Percentiles rank a stretch among this genome's conserved stretches.
phyloP scores from a whole-genome alignment of 2,797 vertebrate genomes.

The Remorina albescens region DNA sequence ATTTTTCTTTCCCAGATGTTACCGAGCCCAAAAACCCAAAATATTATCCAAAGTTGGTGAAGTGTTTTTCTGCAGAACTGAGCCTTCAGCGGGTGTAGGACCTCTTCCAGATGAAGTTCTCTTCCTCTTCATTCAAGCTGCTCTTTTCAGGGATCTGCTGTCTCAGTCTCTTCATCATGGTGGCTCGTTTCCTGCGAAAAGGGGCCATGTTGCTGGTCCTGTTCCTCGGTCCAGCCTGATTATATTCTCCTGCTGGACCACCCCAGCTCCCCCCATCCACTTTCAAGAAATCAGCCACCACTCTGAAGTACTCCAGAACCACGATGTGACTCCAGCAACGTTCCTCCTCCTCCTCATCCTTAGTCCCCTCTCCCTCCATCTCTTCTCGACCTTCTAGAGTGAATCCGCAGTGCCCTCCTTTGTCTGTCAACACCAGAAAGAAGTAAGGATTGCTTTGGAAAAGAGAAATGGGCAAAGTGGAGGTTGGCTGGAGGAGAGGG shows the following conservation, averaged over 20 bases:
- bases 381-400: conserved; percentile 44
- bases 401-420: conserved; percentile 92
- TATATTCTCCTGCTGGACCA: conserved; percentile 40
- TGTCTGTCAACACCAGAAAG: conserved; percentile 85
- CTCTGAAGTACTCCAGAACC: conserved; percentile 87
- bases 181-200: conserved; percentile 55
- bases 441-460: conserved; percentile 91
- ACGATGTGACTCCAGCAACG: conserved; percentile 87
- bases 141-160: conserved; percentile 31
- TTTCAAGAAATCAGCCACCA: conserved; percentile 87
- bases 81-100: conserved; percentile 87
- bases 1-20: background rate
- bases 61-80: background rate
- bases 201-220: conserved; percentile 31
- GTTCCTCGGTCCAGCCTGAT: conserved; percentile 46
- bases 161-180: conserved; percentile 58
- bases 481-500: conserved; percentile 82
- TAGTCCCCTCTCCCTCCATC: background rate
- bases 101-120: conserved; percentile 89
- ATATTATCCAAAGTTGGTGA: background rate
- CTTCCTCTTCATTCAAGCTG: conserved; percentile 48
- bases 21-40: background rate
- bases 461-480: conserved; percentile 83
- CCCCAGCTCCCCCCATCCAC: conserved; percentile 58
- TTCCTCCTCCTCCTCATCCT: background rate